These are phyloP conservation scores for Girardia tigrina DNA, from an alignment of 2,888 invertebrate genomes.

Conservation along the genomic window DNA sequence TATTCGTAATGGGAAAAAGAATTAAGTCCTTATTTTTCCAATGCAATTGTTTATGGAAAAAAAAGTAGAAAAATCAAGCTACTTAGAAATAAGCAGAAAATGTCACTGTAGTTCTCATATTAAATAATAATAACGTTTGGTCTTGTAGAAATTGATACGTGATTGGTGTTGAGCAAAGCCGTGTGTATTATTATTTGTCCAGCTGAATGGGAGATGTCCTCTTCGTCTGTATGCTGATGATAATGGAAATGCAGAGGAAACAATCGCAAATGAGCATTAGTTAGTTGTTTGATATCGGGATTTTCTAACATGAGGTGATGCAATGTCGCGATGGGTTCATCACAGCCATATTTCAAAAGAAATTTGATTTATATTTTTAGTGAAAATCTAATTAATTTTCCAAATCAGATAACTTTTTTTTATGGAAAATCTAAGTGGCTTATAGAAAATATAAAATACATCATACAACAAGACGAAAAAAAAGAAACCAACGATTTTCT, in stretches of 20 bases:
- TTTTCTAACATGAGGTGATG: slow-evolving; percentile 18
- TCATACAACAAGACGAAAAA: too few relatives aligned
- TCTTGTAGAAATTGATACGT: slow-evolving; percentile 20
- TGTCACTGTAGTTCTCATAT: slow-evolving; percentile 20
- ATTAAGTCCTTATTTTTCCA: neutral
- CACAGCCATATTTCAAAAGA: slow-evolving; percentile 6
- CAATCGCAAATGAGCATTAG: slow-evolving; percentile 23
- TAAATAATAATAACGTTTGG: slow-evolving; percentile 23
- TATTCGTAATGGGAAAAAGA: too few relatives aligned
- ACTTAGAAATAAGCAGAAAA: slow-evolving; percentile 20
- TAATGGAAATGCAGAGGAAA: slow-evolving; percentile 19
- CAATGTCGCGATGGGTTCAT: slow-evolving; percentile 18
- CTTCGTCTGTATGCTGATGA: slow-evolving; percentile 23
- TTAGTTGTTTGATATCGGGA: slow-evolving; percentile 1
- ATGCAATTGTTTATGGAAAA: slow-evolving; percentile 10
- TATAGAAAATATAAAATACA: too few relatives aligned
- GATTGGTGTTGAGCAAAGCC: slow-evolving; percentile 23
- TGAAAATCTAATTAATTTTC: neutral
- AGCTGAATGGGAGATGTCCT: slow-evolving; percentile 18
- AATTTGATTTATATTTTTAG: slow-evolving; percentile 14
- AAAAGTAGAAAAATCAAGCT: slow-evolving; percentile 6
- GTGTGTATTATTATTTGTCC: slow-evolving; percentile 20
- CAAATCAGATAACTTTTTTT: neutral
- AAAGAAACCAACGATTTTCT: too few relatives aligned
- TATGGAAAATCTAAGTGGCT: neutral